Evolutionary conservation across 2,797 vertebrate species (phyloP).

Genomic region (Carduelis carduelis): DNA sequence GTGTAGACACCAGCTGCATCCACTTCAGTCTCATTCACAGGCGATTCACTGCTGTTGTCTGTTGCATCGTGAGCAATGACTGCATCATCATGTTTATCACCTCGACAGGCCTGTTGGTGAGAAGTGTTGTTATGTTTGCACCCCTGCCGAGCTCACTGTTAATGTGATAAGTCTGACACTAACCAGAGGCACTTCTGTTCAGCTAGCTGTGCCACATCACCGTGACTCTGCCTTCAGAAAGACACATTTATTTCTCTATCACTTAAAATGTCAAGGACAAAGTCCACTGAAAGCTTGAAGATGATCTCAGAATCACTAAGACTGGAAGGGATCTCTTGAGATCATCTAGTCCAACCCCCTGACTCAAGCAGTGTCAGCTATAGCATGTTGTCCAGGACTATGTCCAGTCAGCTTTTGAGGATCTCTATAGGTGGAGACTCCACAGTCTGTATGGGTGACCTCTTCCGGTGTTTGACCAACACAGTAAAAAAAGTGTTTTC

Average conservation of each 20-base stretch:
- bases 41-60: slow-evolving; percentile 53
- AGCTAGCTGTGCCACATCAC: neutral
- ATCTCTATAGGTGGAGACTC: neutral
- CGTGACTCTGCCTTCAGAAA: neutral
- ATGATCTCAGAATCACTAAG: neutral
- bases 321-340: neutral
- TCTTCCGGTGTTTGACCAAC: neutral
- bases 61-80: slow-evolving; percentile 77
- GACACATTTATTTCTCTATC: neutral
- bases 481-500: neutral
- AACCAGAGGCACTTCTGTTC: neutral
- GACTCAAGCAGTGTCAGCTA: neutral
- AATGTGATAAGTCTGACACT: neutral
- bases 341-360: neutral
- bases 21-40: slow-evolving; percentile 75
- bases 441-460: neutral
- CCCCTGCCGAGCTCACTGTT: neutral
- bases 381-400: neutral
- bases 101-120: slow-evolving; percentile 86
- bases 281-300: neutral
- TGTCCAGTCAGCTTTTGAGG: neutral
- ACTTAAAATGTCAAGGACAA: neutral
- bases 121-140: neutral
- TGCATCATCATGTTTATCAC: slow-evolving; percentile 81
- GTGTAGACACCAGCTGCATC: slow-evolving; percentile 83